phyloP scores from a whole-genome alignment of 2,797 vertebrate genomes.

The Sarcoramphus papa region DNA sequence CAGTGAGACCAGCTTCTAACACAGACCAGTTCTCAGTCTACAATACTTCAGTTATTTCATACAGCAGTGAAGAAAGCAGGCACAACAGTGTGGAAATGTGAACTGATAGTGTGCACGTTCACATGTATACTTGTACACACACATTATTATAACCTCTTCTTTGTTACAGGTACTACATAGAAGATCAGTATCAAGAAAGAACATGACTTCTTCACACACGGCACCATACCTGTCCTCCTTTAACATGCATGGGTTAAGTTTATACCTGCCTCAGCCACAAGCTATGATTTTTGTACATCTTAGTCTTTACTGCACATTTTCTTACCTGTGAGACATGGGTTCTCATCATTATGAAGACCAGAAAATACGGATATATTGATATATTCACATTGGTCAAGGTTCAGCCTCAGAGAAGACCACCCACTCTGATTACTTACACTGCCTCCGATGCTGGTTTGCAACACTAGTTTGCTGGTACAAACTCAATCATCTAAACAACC shows the following conservation, averaged over 20 bases:
- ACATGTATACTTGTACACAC: background rate
- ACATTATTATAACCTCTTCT: background rate
- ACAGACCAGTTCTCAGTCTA: background rate
- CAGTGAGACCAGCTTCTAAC: background rate
- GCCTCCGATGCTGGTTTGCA: background rate
- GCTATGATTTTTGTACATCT: background rate
- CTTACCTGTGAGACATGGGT: background rate
- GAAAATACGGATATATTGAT: background rate
- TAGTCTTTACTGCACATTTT: background rate
- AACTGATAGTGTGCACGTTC: background rate
- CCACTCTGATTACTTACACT: no score
- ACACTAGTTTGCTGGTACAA: background rate
- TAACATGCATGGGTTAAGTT: background rate
- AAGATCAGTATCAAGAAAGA: background rate
- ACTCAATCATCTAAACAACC: background rate
- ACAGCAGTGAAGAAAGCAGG: background rate
- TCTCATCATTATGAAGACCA: background rate
- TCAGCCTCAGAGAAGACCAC: background rate
- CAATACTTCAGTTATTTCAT: background rate
- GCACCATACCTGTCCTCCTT: background rate
- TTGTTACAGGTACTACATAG: background rate
- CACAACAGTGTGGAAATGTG: background rate
- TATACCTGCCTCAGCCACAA: background rate
- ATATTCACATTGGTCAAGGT: background rate
- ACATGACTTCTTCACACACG: background rate